Percentiles rank a stretch among this genome's conserved stretches.
Conservation (phyloP, 2,888 invertebrate species). For the Globia sparganii region DNA sequence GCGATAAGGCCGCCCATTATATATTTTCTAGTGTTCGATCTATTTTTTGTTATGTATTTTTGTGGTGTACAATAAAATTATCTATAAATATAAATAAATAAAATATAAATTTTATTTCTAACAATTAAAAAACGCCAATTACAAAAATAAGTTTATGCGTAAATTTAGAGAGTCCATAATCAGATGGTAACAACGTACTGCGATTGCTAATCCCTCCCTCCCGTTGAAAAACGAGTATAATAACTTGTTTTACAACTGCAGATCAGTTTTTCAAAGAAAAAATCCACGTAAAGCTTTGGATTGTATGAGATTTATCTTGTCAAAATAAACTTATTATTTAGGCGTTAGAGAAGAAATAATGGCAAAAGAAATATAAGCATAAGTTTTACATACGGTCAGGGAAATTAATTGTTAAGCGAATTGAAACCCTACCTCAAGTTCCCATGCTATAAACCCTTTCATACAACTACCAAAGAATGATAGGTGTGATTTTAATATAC, state of each 20-base stretch:
- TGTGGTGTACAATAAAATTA: background rate
- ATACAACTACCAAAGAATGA: background rate
- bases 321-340: conserved; percentile 36
- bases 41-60: background rate
- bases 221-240: conserved; percentile 1
- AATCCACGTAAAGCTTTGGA: background rate
- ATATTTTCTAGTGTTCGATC: too few relatives aligned
- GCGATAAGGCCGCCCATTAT: background rate
- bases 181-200: background rate
- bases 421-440: background rate
- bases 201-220: conserved; percentile 3
- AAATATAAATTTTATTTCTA: background rate
- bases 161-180: background rate
- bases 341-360: conserved; percentile 25
- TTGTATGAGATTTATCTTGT: conserved; percentile 11
- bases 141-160: background rate
- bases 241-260: background rate
- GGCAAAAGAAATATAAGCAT: background rate
- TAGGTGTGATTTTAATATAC: background rate
- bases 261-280: conserved; percentile 26
- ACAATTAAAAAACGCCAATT: background rate
- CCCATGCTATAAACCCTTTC: background rate
- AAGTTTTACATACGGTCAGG: background rate
- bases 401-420: background rate
- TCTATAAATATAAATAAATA: background rate